Evolutionary conservation across 2,888 invertebrate species (phyloP), one percentile per base, ranked within the genome.

Genomic region (Oscheius sp.): DNA sequence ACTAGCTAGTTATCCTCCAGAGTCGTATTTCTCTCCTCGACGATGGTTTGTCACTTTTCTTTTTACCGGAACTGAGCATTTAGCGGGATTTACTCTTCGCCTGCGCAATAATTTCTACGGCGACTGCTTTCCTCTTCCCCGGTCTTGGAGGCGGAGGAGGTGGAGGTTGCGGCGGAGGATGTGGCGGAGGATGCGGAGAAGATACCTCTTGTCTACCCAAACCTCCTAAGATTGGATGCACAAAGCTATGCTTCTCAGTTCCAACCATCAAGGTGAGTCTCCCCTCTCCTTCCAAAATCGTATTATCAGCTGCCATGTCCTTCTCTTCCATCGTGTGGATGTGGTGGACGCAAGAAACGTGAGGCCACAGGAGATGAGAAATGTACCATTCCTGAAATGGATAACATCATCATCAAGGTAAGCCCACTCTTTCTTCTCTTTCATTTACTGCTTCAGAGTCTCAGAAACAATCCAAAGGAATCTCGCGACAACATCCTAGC

Each of bases 371-470:
- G 73, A 34, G 74, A 73, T 52, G 71, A 69, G 15, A 74, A 69
- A 46, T 79, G 79, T 65, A 77, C 75, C n/a, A 70, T 75, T 52
- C 76, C 79, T 17, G 76, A 73, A 34, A 65, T 79, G 17, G 65
- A 73, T 39, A 75, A 74, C 37, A 65, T 79, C 42, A 79, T 79
- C 55, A 69, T 75, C 48, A 73, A 79, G 46, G 75, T 74, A 53
- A 66, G 57, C 67, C 46, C 29, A 5, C 17, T 12, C 17, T n/a
- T 46, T n/a, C 6, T 12, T 10, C 17, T 46, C 50, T 6, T 17
- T 20, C 20, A 50, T 15, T n/a, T 6, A 15, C 10, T 42, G 1
- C 50, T 71, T n/a, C 55, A 74, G 74, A 68, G 72, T 12, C 50
- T 77, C 23, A 66, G 76, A 29, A 70, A 72, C 25, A 74, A 67